Conservation (phyloP, 2,888 invertebrate genomes). For the Cyclophora albipunctata region DNA sequence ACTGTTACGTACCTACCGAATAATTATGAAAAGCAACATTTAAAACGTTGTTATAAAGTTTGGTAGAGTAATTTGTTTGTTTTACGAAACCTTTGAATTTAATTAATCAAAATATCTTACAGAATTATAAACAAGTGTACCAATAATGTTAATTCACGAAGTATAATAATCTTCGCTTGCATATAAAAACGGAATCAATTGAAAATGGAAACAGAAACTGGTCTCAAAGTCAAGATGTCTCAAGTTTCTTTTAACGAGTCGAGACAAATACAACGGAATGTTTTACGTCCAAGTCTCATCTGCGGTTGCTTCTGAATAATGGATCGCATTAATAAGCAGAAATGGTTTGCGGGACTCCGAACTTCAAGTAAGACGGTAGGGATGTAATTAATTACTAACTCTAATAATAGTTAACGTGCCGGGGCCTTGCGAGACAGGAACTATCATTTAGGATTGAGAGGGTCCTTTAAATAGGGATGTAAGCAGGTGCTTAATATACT, state of each 20-base stretch:
- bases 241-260: conserved; percentile 54
- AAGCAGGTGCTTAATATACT: conserved; percentile 3
- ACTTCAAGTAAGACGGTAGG: conserved; percentile 37
- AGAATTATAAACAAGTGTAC: no score
- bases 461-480: conserved; percentile 27
- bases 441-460: conserved; percentile 49
- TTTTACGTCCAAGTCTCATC: conserved; percentile 61
- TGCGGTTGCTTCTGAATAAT: conserved; percentile 65
- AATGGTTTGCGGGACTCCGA: conserved; percentile 44
- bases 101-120: no score
- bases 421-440: conserved; percentile 40
- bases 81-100: no score
- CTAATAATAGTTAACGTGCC: conserved; percentile 34
- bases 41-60: conserved; percentile 5
- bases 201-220: conserved; percentile 27
- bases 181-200: no score
- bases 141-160: no score
- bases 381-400: conserved; percentile 55
- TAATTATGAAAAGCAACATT: conserved; percentile 19
- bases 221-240: conserved; percentile 48
- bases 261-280: conserved; percentile 54
- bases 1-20: conserved; percentile 21
- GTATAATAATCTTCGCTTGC: no score
- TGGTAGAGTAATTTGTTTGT: no score
- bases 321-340: conserved; percentile 66